Conservation (phyloP, 2,888 invertebrate genomes). For the Sminthurides aquaticus region DNA sequence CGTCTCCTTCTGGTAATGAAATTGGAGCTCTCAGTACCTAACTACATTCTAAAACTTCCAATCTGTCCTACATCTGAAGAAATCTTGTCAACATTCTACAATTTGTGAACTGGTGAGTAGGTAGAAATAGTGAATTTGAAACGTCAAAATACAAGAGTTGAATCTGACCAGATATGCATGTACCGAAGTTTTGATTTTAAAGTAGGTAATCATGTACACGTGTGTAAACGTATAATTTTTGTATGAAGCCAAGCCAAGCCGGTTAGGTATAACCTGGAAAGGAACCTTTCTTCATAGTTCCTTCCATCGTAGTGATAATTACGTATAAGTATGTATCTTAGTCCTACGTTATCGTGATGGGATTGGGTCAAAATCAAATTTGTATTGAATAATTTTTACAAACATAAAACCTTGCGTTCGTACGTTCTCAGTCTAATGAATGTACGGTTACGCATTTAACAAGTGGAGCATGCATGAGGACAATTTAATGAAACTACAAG, state of each 20-base stretch:
- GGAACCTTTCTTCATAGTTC: not conserved
- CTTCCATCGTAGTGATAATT: not conserved
- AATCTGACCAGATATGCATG: slow-evolving; percentile 23
- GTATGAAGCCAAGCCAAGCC: not conserved
- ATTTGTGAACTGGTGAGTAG: not conserved
- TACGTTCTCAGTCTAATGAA: not conserved
- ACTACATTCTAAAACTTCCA: slow-evolving; percentile 21
- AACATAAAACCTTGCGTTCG: slow-evolving; percentile 5
- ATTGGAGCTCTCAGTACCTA: slow-evolving; percentile 22
- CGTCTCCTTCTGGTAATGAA: too few relatives aligned
- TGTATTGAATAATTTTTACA: slow-evolving; percentile 18
- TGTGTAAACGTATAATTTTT: not conserved
- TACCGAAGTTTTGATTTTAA: not conserved
- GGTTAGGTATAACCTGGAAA: not conserved
- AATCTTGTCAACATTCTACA: not conserved
- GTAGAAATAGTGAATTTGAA: not conserved
- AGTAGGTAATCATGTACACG: not conserved
- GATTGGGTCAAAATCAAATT: slow-evolving; percentile 7
- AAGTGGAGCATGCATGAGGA: too few relatives aligned
- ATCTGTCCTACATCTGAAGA: slow-evolving; percentile 7
- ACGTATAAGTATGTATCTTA: not conserved
- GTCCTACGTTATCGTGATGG: not conserved
- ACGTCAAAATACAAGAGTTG: slow-evolving; percentile 6
- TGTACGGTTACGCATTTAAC: not conserved
- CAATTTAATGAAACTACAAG: too few relatives aligned